A percentile compares a stretch with the other conserved stretches of the same genome.
These are phyloP conservation scores for Falco peregrinus DNA, from an alignment of 2,797 vertebrate genomes.

Conservation along the genomic window DNA sequence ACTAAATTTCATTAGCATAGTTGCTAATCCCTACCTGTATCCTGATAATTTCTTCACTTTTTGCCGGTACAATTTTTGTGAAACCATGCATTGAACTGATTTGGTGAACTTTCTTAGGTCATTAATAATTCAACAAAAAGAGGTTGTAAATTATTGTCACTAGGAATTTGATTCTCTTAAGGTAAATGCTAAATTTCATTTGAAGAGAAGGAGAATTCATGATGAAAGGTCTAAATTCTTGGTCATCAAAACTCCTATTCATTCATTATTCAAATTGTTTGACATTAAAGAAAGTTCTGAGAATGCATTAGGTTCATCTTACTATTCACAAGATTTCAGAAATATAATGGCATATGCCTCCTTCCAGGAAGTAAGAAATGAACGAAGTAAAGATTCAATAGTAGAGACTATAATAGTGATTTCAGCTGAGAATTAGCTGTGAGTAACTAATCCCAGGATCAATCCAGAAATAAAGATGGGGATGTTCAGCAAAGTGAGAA, in stretches of 20 bases:
- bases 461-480: constrained; percentile 12
- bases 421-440: not conserved
- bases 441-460: constrained; percentile 3
- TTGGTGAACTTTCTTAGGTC: not conserved
- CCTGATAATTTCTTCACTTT: not conserved
- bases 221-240: not conserved
- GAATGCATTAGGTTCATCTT: not conserved
- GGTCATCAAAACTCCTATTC: not conserved
- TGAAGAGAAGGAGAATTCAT: not conserved
- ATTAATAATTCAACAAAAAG: not conserved
- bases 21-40: not conserved
- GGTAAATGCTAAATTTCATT: not conserved
- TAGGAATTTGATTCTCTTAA: not conserved
- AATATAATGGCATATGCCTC: not conserved
- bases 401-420: not conserved
- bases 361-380: not conserved
- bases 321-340: not conserved
- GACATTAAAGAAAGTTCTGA: not conserved
- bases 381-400: not conserved
- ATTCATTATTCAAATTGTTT: constrained; percentile 9
- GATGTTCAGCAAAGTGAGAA: not conserved
- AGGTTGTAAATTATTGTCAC: not conserved
- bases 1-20: not conserved
- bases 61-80: not conserved
- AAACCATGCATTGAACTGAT: not conserved